Evolutionary conservation across 1,140 invertebrate species (phyloP).

Genomic region (Drusus annulatus): DNA sequence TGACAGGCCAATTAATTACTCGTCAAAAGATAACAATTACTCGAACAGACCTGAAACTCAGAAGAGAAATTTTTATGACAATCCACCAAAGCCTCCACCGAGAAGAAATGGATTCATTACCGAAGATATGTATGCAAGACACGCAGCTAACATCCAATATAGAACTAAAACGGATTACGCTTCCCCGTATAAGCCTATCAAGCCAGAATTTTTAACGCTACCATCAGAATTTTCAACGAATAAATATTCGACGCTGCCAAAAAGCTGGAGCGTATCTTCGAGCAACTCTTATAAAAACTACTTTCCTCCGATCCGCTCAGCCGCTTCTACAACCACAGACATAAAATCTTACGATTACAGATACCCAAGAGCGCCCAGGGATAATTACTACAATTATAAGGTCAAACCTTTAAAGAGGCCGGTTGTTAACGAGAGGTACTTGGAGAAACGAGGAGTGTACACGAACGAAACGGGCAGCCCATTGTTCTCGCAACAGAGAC

Average conservation of each 20-base stretch:
- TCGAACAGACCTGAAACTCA: too few relatives aligned
- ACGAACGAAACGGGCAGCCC: not conserved
- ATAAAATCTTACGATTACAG: slow-evolving; percentile 25
- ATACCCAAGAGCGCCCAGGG: not conserved
- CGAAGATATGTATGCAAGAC: slow-evolving; percentile 69
- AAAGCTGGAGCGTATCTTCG: slow-evolving; percentile 55
- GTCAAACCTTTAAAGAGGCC: not conserved
- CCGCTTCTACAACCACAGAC: slow-evolving; percentile 10
- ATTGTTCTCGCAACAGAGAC: slow-evolving; percentile 23
- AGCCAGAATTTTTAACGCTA: slow-evolving; percentile 68
- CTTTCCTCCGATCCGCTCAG: slow-evolving; percentile 35
- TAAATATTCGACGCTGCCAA: slow-evolving; percentile 56
- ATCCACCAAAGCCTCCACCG: not conserved
- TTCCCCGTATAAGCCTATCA: slow-evolving; percentile 68
- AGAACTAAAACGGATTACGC: slow-evolving; percentile 65
- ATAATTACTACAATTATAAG: slow-evolving; percentile 33
- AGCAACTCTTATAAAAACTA: slow-evolving; percentile 54
- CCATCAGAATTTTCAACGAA: slow-evolving; percentile 64
- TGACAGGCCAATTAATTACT: slow-evolving; percentile 7
- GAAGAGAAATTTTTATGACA: not conserved
- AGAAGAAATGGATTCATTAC: slow-evolving; percentile 69
- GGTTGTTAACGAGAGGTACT: not conserved
- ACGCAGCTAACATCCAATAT: slow-evolving; percentile 61
- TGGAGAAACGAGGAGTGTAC: slow-evolving; percentile 12
- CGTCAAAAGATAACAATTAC: slow-evolving; percentile 33